phyloP scores from a whole-genome alignment of 1,140 invertebrate genomes.

The Himalopsyche phryganea region DNA sequence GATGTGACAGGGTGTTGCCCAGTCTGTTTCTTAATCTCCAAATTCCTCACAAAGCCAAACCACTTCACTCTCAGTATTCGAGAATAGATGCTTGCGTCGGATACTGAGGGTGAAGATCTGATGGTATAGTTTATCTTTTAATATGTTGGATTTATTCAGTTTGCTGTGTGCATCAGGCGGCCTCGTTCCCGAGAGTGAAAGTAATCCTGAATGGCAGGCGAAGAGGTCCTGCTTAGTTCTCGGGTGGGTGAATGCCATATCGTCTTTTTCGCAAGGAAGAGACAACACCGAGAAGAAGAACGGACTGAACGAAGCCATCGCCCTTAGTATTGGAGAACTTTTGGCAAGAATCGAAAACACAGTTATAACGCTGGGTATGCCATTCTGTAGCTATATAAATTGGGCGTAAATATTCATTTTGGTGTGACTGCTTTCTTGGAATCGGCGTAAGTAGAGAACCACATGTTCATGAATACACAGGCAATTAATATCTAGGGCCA shows the following conservation, averaged over 20 bases:
- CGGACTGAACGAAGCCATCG: conserved; percentile 7
- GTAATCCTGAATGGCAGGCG: conserved; percentile 8
- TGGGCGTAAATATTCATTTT: no score
- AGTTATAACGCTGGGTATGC: conserved; percentile 12
- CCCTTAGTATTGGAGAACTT: conserved; percentile 13
- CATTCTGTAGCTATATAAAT: background rate
- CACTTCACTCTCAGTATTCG: no score
- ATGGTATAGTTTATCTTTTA: no score
- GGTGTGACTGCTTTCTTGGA: no score
- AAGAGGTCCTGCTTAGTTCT: conserved; percentile 8
- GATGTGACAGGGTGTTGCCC: no score
- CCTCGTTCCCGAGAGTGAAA: conserved; percentile 5
- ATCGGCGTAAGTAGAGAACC: no score
- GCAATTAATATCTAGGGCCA: no score
- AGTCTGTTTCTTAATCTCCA: no score
- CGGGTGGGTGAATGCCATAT: conserved; percentile 18
- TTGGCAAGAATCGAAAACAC: conserved; percentile 19
- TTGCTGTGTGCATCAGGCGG: conserved; percentile 26
- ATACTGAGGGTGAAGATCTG: no score
- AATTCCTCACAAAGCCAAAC: no score
- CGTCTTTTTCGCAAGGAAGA: background rate
- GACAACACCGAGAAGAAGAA: conserved; percentile 6
- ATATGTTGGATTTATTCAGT: conserved; percentile 13
- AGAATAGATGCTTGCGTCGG: no score
- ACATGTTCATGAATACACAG: no score